These are phyloP conservation scores for Scelioninae gen. 2 DNA, from an alignment of 2,888 invertebrate species.

Conservation along the genomic window DNA sequence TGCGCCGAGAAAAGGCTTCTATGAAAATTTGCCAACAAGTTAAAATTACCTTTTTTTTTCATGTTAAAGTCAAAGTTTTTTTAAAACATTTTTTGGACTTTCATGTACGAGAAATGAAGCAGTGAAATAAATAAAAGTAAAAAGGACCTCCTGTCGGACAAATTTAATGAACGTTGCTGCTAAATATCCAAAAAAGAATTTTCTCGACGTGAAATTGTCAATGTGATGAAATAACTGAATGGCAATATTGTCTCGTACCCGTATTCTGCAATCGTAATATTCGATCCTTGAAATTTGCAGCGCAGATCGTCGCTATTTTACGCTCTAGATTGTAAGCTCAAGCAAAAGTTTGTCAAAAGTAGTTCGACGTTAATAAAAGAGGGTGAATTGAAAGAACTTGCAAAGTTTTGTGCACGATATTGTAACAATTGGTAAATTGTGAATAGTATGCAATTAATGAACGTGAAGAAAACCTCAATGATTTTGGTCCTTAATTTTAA, in stretches of 20 bases:
- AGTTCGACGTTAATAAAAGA: constrained; percentile 3
- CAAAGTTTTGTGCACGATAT: constrained; percentile 8
- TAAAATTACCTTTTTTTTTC: too few species aligned
- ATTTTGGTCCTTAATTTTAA: neutral
- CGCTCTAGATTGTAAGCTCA: constrained; percentile 48
- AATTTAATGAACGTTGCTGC: too few species aligned
- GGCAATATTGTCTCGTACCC: constrained; percentile 40
- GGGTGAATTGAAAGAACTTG: constrained; percentile 2
- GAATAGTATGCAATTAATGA: neutral
- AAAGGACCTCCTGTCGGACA: too few species aligned
- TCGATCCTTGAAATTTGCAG: constrained; percentile 28
- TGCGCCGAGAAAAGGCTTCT: too few species aligned
- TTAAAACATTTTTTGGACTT: too few species aligned
- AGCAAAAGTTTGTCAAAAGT: constrained; percentile 34
- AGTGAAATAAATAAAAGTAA: too few species aligned
- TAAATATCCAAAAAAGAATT: too few species aligned
- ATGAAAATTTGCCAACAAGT: too few species aligned
- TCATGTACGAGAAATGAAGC: too few species aligned
- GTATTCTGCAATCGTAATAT: constrained; percentile 23
- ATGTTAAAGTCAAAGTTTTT: too few species aligned
- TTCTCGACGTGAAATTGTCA: too few species aligned
- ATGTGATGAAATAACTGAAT: constrained; percentile 25
- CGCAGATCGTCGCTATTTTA: constrained; percentile 26
- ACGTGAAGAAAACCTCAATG: neutral
- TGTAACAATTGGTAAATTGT: neutral